phyloP scores from a whole-genome alignment of 1,140 invertebrate species.

The Trichonephila inaurata region DNA sequence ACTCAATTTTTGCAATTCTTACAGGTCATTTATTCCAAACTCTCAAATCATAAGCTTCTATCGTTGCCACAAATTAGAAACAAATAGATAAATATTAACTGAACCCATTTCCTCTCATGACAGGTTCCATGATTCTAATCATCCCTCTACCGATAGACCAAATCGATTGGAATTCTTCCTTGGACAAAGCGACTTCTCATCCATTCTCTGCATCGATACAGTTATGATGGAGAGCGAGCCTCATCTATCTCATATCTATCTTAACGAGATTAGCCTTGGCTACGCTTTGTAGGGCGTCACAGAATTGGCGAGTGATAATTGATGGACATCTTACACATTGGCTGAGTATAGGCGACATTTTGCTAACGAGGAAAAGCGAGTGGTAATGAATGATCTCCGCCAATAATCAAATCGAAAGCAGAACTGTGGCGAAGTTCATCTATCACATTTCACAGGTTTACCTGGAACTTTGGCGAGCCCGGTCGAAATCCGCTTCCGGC shows the following conservation, averaged over 20 bases:
- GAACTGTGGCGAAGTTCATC: conserved; percentile 26
- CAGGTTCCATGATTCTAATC: conserved; percentile 17
- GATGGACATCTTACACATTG: conserved; percentile 52
- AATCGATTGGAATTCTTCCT: conserved; percentile 8
- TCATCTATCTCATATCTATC: conserved; percentile 38
- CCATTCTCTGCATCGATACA: not conserved
- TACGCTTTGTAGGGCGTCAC: not conserved
- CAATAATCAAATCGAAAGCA: conserved; percentile 70
- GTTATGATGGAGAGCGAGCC: not conserved
- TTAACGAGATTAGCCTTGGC: conserved; percentile 33
- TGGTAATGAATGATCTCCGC: conserved; percentile 60
- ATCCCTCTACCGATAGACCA: not conserved
- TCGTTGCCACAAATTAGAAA: too few species aligned
- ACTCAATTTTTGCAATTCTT: too few species aligned
- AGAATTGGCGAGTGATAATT: conserved; percentile 4
- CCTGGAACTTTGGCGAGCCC: not conserved
- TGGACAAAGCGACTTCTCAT: conserved; percentile 18
- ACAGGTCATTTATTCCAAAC: too few species aligned
- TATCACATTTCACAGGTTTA: conserved; percentile 16
- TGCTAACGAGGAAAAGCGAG: conserved; percentile 45
- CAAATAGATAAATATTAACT: conserved; percentile 6
- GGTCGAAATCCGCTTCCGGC: conserved; percentile 24
- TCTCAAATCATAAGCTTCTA: too few species aligned
- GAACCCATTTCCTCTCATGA: not conserved
- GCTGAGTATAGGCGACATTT: conserved; percentile 49